phyloP scores from a whole-genome alignment of 2,797 vertebrate species.

The Chanos chanos region DNA sequence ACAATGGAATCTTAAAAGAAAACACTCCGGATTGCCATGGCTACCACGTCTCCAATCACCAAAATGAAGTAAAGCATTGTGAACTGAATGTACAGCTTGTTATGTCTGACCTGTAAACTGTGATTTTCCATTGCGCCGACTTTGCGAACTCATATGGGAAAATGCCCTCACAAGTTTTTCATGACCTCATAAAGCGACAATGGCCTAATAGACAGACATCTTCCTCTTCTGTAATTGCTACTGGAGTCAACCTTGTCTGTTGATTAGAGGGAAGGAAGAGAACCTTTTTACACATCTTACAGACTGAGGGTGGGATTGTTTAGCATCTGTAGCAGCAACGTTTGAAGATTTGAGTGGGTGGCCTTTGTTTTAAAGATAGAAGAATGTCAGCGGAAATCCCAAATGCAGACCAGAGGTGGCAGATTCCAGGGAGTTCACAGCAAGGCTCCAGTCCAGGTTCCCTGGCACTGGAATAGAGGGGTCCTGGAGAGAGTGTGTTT shows the following conservation, averaged over 20 bases:
- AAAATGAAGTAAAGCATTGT: too few species aligned
- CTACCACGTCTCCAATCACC: too few species aligned
- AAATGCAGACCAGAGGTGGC: slow-evolving; percentile 18
- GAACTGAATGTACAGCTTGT: too few species aligned
- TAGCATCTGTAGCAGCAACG: not conserved
- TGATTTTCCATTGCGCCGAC: slow-evolving; percentile 8
- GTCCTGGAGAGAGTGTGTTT: slow-evolving; percentile 25
- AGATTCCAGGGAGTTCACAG: slow-evolving; percentile 21
- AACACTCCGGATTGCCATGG: too few species aligned
- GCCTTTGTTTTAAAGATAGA: slow-evolving; percentile 11
- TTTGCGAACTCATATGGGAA: not conserved
- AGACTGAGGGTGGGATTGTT: slow-evolving; percentile 9
- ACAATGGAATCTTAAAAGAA: too few species aligned
- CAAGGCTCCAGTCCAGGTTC: not conserved
- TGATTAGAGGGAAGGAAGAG: slow-evolving; percentile 30
- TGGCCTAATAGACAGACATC: slow-evolving; percentile 20
- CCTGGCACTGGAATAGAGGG: slow-evolving; percentile 43
- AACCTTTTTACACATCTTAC: not conserved
- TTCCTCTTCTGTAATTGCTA: slow-evolving; percentile 21
- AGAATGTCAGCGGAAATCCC: slow-evolving; percentile 19
- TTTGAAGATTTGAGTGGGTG: not conserved
- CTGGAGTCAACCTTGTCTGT: not conserved
- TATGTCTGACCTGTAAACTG: too few species aligned
- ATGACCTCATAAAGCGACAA: slow-evolving; percentile 15
- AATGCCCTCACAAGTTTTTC: not conserved